Percentiles rank a stretch among this genome's conserved stretches.
Evolutionary conservation across 2,888 invertebrate species (phyloP).

Genomic region (Notodromas monacha): DNA sequence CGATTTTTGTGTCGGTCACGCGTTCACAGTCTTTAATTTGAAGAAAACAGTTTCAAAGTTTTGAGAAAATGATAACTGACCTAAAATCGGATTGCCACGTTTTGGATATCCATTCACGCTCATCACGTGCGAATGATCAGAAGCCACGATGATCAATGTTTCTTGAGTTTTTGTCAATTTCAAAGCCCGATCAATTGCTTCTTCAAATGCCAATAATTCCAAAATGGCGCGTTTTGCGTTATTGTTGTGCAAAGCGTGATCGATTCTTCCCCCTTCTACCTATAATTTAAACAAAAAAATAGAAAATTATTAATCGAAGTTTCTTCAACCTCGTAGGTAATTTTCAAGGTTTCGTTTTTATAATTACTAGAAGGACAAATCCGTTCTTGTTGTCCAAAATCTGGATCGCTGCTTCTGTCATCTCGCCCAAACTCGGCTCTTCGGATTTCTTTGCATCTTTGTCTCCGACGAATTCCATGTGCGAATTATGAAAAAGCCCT

Average conservation of each 20-base stretch:
- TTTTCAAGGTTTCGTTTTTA: too few species aligned
- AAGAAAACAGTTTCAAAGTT: too few species aligned
- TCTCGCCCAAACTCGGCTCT: slow-evolving; percentile 10
- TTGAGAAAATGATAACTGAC: too few species aligned
- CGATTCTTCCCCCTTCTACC: slow-evolving; percentile 13
- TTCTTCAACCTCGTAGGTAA: too few species aligned
- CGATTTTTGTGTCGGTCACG: too few species aligned
- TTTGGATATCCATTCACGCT: slow-evolving; percentile 14
- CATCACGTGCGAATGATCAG: slow-evolving; percentile 17
- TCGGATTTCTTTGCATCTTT: slow-evolving; percentile 12
- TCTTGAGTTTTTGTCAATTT: slow-evolving; percentile 19
- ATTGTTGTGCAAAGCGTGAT: slow-evolving; percentile 7
- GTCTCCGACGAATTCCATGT: slow-evolving; percentile 12
- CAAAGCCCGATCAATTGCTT: slow-evolving; percentile 9
- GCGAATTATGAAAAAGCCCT: slow-evolving; percentile 12
- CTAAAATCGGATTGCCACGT: slow-evolving; percentile 14
- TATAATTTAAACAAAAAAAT: too few species aligned
- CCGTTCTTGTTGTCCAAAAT: slow-evolving; percentile 13
- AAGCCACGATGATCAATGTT: slow-evolving; percentile 16
- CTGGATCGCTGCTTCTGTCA: slow-evolving; percentile 11
- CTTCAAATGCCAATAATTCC: slow-evolving; percentile 6
- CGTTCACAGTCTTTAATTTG: too few species aligned
- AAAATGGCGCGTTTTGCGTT: slow-evolving; percentile 4
- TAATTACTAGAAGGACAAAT: slow-evolving; percentile 14
- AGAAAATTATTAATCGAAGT: too few species aligned